phyloP scores from a whole-genome alignment of 2,113 vertebrate species.

The Microcebus griseorufus region DNA sequence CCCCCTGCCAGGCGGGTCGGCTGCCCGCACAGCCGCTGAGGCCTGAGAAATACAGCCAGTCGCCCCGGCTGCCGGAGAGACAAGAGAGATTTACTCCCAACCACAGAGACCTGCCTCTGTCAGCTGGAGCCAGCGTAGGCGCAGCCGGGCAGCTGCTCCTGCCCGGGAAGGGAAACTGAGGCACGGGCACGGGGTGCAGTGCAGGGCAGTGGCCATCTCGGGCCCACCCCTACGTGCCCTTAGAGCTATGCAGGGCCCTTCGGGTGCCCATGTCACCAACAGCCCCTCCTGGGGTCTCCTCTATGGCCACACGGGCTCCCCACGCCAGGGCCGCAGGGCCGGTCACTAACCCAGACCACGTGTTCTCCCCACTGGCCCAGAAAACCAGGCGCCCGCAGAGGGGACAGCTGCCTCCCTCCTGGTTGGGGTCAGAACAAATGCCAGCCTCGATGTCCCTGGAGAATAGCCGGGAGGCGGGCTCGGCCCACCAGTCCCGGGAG shows the following conservation, averaged over 20 bases:
- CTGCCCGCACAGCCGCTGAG: neutral
- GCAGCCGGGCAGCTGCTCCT: neutral
- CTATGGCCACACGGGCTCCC: rapidly evolving
- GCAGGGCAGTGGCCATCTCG: rapidly evolving
- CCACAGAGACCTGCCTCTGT: rapidly evolving
- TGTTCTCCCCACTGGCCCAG: neutral
- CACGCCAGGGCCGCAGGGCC: neutral
- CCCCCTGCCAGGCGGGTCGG: neutral
- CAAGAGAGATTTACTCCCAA: neutral
- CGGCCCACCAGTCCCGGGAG: neutral
- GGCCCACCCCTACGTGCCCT: rapidly evolving
- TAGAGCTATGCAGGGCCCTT: neutral
- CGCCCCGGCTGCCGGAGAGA: rapidly evolving
- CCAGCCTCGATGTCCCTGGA: neutral
- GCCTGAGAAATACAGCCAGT: neutral
- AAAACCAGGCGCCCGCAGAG: rapidly evolving
- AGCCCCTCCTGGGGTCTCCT: rapidly evolving
- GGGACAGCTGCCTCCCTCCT: neutral
- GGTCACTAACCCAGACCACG: rapidly evolving
- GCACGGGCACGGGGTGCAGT: neutral
- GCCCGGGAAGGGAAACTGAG: neutral
- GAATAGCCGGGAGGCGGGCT: neutral
- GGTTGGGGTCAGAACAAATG: neutral
- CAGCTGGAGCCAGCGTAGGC: rapidly evolving
- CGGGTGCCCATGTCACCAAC: too few relatives aligned